Percentiles rank a stretch among this genome's conserved stretches.
phyloP scores from a whole-genome alignment of 2,888 invertebrate species.

The Catocala nupta region DNA sequence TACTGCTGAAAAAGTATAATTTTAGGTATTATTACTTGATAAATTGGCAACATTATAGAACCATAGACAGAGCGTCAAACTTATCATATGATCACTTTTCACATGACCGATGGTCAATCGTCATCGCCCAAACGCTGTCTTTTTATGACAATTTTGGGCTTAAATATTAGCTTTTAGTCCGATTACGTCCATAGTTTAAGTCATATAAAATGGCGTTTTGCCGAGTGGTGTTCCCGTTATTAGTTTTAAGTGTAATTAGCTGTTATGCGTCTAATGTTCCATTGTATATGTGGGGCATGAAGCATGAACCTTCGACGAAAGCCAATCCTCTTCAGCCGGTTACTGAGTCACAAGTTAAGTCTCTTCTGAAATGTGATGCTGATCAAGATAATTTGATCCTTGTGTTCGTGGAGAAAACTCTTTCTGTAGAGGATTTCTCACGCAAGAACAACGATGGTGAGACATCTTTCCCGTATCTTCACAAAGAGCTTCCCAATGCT shows the following conservation, averaged over 20 bases:
- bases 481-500: slow-evolving; percentile 63
- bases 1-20: too few relatives aligned
- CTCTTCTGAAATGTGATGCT: slow-evolving; percentile 70
- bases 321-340: slow-evolving; percentile 71
- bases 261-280: slow-evolving; percentile 82
- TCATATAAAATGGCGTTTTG: slow-evolving; percentile 78
- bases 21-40: background rate
- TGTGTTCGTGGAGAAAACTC: slow-evolving; percentile 84
- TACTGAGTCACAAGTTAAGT: slow-evolving; percentile 68
- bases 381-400: slow-evolving; percentile 74
- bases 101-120: slow-evolving; percentile 82
- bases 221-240: slow-evolving; percentile 76
- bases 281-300: slow-evolving; percentile 87
- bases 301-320: slow-evolving; percentile 58
- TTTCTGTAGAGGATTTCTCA: slow-evolving; percentile 88
- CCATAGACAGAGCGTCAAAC: slow-evolving; percentile 75
- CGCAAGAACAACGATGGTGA: slow-evolving; percentile 76
- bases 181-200: slow-evolving; percentile 73
- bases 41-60: slow-evolving; percentile 48
- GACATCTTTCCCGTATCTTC: slow-evolving; percentile 75
- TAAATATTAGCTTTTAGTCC: slow-evolving; percentile 71
- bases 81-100: slow-evolving; percentile 85
- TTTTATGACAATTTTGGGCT: slow-evolving; percentile 75
- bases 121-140: slow-evolving; percentile 74
- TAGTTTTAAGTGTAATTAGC: slow-evolving; percentile 76